Conservation (phyloP, 2,113 vertebrate genomes). For the Scatophagus argus region DNA sequence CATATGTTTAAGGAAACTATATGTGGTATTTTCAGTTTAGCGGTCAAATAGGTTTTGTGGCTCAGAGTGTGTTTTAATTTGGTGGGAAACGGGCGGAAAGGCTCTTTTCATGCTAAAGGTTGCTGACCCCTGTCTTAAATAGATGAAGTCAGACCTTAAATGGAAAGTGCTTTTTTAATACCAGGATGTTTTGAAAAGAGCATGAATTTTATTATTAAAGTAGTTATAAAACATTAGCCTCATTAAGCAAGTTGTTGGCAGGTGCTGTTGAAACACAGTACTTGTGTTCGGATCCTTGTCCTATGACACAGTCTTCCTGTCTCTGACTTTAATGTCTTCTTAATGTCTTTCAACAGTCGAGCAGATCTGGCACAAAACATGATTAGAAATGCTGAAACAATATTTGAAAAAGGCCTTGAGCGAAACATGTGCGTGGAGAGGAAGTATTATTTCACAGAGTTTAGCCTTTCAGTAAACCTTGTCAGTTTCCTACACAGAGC, state of each 20-base stretch:
- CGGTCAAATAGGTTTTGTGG: too few species aligned
- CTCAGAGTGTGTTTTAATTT: too few species aligned
- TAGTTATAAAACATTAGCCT: conserved; percentile 9
- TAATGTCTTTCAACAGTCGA: conserved; percentile 28
- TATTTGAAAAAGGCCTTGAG: conserved; percentile 43
- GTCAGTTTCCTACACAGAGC: conserved; percentile 42
- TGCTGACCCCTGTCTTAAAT: background rate
- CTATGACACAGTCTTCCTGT: background rate
- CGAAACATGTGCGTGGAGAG: conserved; percentile 37
- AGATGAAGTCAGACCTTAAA: background rate
- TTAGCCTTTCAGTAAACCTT: conserved; percentile 61
- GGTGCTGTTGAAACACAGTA: background rate
- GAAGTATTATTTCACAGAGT: conserved; percentile 33
- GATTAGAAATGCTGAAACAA: conserved; percentile 24
- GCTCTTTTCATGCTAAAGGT: too few species aligned
- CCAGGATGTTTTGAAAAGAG: background rate
- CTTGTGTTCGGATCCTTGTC: background rate
- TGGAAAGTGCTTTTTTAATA: background rate
- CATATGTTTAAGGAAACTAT: too few species aligned
- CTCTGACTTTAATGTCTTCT: background rate
- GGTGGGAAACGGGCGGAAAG: too few species aligned
- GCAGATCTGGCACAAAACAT: conserved; percentile 12
- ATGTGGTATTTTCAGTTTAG: too few species aligned
- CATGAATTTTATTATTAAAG: background rate
- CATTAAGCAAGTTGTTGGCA: conserved; percentile 8